Evolutionary conservation across 2,888 invertebrate species (phyloP).

Genomic region (Caenorhabditis sp.): DNA sequence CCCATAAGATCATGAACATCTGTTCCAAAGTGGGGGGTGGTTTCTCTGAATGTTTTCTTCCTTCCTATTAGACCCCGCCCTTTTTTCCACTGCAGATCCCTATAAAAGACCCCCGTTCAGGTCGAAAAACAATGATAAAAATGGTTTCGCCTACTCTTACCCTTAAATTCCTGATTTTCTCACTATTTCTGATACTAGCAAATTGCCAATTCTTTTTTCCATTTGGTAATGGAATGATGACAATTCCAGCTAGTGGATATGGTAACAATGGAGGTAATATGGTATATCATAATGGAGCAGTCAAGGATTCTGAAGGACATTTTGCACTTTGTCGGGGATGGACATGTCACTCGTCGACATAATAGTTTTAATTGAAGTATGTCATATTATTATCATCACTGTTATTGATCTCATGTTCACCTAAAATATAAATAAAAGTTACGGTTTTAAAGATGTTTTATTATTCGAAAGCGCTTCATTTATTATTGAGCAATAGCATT

Average conservation of each 20-base stretch:
- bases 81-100: constrained; percentile 3
- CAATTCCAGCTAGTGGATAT: constrained; percentile 6
- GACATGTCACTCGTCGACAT: constrained; percentile 24
- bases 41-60: too few species aligned
- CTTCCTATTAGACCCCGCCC: constrained; percentile 21
- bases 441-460: too few species aligned
- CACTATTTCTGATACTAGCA: not conserved
- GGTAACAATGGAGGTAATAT: constrained; percentile 12
- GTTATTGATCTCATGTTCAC: too few species aligned
- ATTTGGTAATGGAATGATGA: constrained; percentile 21
- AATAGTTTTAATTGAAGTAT: too few species aligned
- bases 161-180: not conserved
- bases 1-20: too few species aligned
- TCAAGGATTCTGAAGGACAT: constrained; percentile 29
- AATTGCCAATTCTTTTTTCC: constrained; percentile 29
- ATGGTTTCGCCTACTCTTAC: too few species aligned
- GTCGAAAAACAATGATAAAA: not conserved
- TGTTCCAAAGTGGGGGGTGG: too few species aligned
- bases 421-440: too few species aligned
- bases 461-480: too few species aligned
- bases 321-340: constrained; percentile 32
- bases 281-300: not conserved
- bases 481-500: too few species aligned
- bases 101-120: constrained; percentile 3
- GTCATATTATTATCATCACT: too few species aligned